Base-by-base conservation (phyloP, 2,888 invertebrate species). In the Pterostichus madidus region DNA sequence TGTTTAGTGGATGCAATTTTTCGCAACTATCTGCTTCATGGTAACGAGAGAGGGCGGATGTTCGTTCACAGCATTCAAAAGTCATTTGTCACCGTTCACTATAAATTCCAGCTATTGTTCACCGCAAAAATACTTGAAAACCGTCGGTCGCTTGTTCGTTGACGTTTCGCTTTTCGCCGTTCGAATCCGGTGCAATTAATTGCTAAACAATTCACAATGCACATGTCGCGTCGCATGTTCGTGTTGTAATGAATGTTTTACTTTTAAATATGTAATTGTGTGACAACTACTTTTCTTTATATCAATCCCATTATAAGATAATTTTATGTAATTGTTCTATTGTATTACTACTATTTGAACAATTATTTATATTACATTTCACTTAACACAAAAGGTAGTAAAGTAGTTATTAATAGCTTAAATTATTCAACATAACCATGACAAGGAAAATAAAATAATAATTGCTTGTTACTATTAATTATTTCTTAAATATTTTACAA, bases 61-160 rank as follows among this genome's bases (percentile, higher is more conserved):
- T 71, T 71, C 68, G 68, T 71, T 71, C 68, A 71, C 68, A 71
- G 68, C 68, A 71, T 71, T 71, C 68, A 71, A 71, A 71, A 71
- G 68, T 71, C 68, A 71, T 71, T 71, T 71, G 68, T 71, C 68
- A 71, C 68, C 44, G 68, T 71, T 71, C 68, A 15, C 68, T 44
- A 71, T 71, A 44, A 71, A 71, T 71, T 71, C 68, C 31, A 71
- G 11, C 68, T 71, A 71, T 71, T 71, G 68, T 71, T 71, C 68
- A 71, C 68, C 10, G 44, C 44, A 15, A 71, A 56, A 71, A 71
- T 71, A 71, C 39, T 46, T 71, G 5, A 71, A 68, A 44, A 44
- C 68, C 44, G 68, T 7, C 68, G 13, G 44, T 10, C 44, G 56
- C 56, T 17, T 17, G 15, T 13, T 10, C 44, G 56, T 17, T 17